These are phyloP conservation scores for Heteractis magnifica DNA, from an alignment of 92 coral and sea anemone genomes.

Conservation along the genomic window DNA sequence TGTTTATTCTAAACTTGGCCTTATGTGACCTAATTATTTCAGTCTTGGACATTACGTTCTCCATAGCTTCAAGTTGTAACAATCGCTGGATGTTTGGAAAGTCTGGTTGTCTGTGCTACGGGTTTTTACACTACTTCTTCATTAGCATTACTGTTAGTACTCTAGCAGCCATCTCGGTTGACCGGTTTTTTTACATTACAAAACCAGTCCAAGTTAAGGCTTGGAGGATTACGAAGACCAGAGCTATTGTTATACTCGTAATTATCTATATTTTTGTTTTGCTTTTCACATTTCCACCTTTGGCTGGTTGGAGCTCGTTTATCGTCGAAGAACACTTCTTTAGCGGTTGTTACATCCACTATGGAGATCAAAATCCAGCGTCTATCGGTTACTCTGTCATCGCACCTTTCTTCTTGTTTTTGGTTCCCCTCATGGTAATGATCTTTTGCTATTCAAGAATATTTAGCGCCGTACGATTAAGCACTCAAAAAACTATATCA, in stretches of 20 bases:
- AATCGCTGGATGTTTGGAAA: constrained; percentile 74
- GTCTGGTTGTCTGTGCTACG: constrained; percentile 75
- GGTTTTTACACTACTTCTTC: constrained; percentile 79
- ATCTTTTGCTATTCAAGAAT: constrained; percentile 82
- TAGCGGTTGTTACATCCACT: constrained; percentile 89
- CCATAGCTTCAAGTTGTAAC: constrained; percentile 59
- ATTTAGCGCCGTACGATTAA: constrained; percentile 70
- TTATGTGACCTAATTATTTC: constrained; percentile 83
- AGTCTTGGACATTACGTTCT: constrained; percentile 60
- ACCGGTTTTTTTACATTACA: constrained; percentile 83
- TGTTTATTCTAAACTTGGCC: constrained; percentile 86
- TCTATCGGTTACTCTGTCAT: constrained; percentile 75
- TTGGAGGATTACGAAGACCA: constrained; percentile 58
- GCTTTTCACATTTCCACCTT: constrained; percentile 80
- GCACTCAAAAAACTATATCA: constrained; percentile 70
- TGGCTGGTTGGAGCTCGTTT: constrained; percentile 84
- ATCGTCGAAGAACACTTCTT: constrained; percentile 62
- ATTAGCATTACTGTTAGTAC: constrained; percentile 79
- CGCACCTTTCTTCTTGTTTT: constrained; percentile 63
- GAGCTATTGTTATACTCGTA: constrained; percentile 51
- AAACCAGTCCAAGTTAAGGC: constrained; percentile 73
- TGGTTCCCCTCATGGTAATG: constrained; percentile 74
- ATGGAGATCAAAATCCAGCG: constrained; percentile 73
- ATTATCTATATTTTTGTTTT: constrained; percentile 68
- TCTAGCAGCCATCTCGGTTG: constrained; percentile 78